Evolutionary conservation across 2,797 vertebrate species (phyloP).

Genomic region (Sebastes matsubarae): DNA sequence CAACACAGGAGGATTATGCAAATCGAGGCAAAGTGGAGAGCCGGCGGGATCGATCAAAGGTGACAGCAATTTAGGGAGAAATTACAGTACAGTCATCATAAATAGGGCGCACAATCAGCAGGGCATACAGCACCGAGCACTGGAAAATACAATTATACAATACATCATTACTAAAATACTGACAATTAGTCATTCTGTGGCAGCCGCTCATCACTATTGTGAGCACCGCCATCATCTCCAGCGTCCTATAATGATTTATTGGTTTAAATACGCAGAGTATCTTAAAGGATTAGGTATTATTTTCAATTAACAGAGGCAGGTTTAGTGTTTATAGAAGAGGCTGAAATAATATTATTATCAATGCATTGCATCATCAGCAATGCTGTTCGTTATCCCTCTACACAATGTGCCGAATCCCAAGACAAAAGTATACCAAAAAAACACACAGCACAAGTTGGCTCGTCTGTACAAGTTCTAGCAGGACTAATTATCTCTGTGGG

Average conservation of each 20-base stretch:
- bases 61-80: constrained; percentile 65
- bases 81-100: constrained; percentile 57
- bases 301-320: background rate
- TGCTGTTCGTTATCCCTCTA: background rate
- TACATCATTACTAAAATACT: constrained; percentile 37
- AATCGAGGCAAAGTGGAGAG: constrained; percentile 50
- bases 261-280: background rate
- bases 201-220: background rate
- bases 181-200: constrained; percentile 27
- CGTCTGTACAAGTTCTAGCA: constrained; percentile 45
- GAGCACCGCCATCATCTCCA: background rate
- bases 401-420: constrained; percentile 45
- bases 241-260: constrained; percentile 4
- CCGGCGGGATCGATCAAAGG: constrained; percentile 63
- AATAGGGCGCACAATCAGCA: constrained; percentile 33
- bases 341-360: constrained; percentile 8
- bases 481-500: constrained; percentile 73
- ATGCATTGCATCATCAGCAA: constrained; percentile 46
- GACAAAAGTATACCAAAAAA: constrained; percentile 16
- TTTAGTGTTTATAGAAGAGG: background rate
- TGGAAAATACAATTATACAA: constrained; percentile 42
- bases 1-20: constrained; percentile 52
- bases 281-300: background rate
- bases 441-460: constrained; percentile 26
- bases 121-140: background rate